These are phyloP conservation scores for Eriosoma lanigerum DNA, from an alignment of 1,140 invertebrate species.

Conservation along the genomic window DNA sequence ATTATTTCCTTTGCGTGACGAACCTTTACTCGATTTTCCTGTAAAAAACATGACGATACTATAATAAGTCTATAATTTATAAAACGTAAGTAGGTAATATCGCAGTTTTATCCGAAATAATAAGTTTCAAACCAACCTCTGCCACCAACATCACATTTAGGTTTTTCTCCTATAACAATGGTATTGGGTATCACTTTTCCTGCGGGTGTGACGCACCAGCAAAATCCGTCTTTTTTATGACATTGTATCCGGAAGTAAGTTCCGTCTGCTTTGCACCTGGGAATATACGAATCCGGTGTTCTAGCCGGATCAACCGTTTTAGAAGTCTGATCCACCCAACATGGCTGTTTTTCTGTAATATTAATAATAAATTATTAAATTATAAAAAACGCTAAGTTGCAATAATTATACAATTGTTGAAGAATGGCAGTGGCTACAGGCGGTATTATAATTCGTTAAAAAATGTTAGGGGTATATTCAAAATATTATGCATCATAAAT, in stretches of 20 bases:
- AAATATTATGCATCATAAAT: too few relatives aligned
- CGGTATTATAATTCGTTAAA: too few relatives aligned
- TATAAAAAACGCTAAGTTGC: too few relatives aligned
- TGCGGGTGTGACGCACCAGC: constrained; percentile 81
- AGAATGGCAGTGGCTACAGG: too few relatives aligned
- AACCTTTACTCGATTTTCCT: constrained; percentile 54
- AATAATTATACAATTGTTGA: too few relatives aligned
- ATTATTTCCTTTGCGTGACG: constrained; percentile 51
- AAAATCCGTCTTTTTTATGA: constrained; percentile 72
- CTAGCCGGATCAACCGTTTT: constrained; percentile 43
- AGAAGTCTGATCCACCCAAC: constrained; percentile 60
- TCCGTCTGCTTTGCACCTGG: constrained; percentile 77
- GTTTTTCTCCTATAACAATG: constrained; percentile 67
- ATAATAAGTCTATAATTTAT: background rate
- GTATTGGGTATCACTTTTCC: constrained; percentile 78
- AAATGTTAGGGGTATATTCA: too few relatives aligned
- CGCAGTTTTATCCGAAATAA: background rate
- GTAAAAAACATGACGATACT: constrained; percentile 6
- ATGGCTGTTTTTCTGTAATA: constrained; percentile 59
- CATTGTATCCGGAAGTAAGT: constrained; percentile 83
- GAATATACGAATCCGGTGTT: constrained; percentile 56
- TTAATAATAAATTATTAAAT: too few relatives aligned
- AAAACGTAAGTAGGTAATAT: background rate
- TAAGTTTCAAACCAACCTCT: constrained; percentile 56
- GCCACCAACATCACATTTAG: constrained; percentile 65